phyloP scores from a whole-genome alignment of 2,113 vertebrate species.

The Progne subis region DNA sequence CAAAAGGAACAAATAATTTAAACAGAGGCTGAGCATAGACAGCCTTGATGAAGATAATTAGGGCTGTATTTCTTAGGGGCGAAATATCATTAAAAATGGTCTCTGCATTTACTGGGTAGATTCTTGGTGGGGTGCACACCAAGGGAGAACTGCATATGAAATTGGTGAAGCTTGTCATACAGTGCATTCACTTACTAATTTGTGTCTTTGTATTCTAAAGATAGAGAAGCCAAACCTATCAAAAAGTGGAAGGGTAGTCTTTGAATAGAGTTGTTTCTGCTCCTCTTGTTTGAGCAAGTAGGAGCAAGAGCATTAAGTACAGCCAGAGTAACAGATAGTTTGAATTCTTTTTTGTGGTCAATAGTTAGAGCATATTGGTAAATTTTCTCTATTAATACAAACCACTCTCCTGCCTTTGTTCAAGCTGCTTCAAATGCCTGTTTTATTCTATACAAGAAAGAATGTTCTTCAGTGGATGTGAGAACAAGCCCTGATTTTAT shows the following conservation, averaged over 20 bases:
- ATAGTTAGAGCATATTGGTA: neutral
- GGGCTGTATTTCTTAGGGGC: neutral
- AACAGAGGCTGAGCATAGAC: neutral
- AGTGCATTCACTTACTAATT: neutral
- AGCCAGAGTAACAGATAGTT: neutral
- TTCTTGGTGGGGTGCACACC: neutral
- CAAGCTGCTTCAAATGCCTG: neutral
- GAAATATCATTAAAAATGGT: neutral
- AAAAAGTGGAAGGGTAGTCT: neutral
- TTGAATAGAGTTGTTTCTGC: neutral
- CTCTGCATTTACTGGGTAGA: neutral
- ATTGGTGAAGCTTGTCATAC: neutral
- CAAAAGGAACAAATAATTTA: neutral
- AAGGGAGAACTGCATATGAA: neutral
- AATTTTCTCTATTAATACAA: neutral
- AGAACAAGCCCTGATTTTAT: neutral
- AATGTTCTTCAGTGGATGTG: neutral
- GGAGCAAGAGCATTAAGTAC: neutral
- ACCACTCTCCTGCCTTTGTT: neutral
- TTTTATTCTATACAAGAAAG: slow-evolving; percentile 2
- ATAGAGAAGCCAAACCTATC: neutral
- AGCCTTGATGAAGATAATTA: slow-evolving; percentile 29
- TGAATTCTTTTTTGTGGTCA: neutral
- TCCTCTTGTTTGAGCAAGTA: neutral
- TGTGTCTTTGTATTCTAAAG: neutral